phyloP scores from a whole-genome alignment of 2,797 vertebrate genomes.

The Gouania willdenowi region DNA sequence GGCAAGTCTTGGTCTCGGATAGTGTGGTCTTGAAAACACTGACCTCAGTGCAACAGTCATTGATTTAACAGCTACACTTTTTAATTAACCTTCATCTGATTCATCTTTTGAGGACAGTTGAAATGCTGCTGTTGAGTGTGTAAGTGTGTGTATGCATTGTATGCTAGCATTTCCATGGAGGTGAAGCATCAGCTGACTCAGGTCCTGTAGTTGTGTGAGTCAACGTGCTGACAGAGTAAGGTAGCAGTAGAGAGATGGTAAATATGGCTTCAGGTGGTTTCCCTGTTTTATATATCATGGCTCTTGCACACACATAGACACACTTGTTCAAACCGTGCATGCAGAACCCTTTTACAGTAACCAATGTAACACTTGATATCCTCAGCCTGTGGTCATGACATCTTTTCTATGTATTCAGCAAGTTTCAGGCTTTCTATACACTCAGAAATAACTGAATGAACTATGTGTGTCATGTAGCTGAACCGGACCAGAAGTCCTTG shows the following conservation, averaged over 20 bases:
- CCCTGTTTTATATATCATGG: conserved; percentile 30
- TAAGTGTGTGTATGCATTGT: conserved; percentile 1
- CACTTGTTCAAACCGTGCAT: neutral
- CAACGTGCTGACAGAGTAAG: conserved; percentile 52
- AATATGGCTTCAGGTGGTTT: conserved; percentile 29
- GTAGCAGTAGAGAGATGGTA: conserved; percentile 20
- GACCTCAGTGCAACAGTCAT: too few species aligned
- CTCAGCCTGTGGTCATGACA: neutral
- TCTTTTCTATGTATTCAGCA: conserved; percentile 12
- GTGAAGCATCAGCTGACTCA: conserved; percentile 54
- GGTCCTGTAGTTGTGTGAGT: conserved; percentile 37
- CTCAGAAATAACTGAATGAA: conserved; percentile 29
- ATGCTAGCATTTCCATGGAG: conserved; percentile 10
- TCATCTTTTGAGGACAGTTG: conserved; percentile 17
- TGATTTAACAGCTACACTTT: conserved; percentile 48
- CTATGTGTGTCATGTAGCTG: conserved; percentile 2
- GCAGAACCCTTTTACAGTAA: neutral
- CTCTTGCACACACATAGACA: neutral
- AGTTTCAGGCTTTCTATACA: conserved; percentile 11
- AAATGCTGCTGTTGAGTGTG: neutral
- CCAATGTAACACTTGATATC: conserved; percentile 2
- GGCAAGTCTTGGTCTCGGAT: too few species aligned
- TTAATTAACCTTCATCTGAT: conserved; percentile 33
- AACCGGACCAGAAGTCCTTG: conserved; percentile 5
- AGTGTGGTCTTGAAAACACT: too few species aligned